Conservation (phyloP, 2,113 vertebrate species). For the Marcusenius ussheri region DNA sequence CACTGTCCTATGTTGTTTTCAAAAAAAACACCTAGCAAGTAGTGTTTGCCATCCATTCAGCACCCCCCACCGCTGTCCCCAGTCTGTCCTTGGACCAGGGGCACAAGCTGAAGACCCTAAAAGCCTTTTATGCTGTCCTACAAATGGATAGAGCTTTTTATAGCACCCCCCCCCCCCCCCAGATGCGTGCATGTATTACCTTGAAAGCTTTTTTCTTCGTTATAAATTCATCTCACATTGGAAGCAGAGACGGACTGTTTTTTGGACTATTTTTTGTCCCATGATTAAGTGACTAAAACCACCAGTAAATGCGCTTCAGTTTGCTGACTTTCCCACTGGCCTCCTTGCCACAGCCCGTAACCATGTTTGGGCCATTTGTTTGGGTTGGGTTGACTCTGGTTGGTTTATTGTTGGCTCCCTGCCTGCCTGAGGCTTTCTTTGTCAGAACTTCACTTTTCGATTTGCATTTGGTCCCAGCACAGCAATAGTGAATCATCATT, state of each 20-base stretch:
- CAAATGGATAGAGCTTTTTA: constrained; percentile 18
- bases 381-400: neutral
- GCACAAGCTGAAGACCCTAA: neutral
- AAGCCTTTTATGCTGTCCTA: constrained; percentile 9
- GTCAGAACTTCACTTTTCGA: neutral
- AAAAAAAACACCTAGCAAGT: neutral
- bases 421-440: neutral
- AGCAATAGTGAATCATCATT: neutral
- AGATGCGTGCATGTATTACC: neutral
- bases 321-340: neutral
- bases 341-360: neutral
- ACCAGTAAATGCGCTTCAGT: neutral
- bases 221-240: neutral
- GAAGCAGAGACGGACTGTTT: neutral
- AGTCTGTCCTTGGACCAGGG: neutral
- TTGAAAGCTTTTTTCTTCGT: neutral
- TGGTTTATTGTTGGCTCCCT: neutral
- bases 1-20: neutral
- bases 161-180: neutral
- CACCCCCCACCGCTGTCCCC: neutral
- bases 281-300: neutral
- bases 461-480: neutral
- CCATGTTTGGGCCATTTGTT: neutral
- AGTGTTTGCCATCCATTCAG: neutral
- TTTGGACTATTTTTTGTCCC: neutral